Evolutionary conservation across 2,888 invertebrate genomes (phyloP).

Genomic region (Hoplodrina ambigua): DNA sequence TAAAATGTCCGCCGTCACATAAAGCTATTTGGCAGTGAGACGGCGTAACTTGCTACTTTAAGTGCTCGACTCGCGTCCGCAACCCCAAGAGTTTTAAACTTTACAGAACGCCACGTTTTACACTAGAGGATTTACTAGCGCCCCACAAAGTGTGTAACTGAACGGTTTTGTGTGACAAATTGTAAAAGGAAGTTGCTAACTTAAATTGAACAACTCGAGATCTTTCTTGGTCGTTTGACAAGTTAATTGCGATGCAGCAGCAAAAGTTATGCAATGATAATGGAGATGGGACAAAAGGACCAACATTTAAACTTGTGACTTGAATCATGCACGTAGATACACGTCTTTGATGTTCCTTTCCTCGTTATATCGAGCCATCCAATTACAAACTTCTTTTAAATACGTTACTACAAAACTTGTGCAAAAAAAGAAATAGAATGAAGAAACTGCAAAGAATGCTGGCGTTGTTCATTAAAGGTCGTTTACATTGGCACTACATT

Average conservation of each 20-base stretch:
- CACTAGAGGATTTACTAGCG: slow-evolving; percentile 51
- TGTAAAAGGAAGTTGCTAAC: slow-evolving; percentile 56
- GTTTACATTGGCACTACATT: slow-evolving; percentile 44
- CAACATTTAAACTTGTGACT: slow-evolving; percentile 16
- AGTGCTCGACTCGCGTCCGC: slow-evolving; percentile 56
- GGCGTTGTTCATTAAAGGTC: slow-evolving; percentile 42
- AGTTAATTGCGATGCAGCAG: slow-evolving; percentile 46
- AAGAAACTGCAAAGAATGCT: slow-evolving; percentile 30
- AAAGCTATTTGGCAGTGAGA: slow-evolving; percentile 62
- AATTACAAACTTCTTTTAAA: slow-evolving; percentile 24
- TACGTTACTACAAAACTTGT: slow-evolving; percentile 12
- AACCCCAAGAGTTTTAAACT: slow-evolving; percentile 66
- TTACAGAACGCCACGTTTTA: slow-evolving; percentile 55
- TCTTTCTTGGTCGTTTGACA: slow-evolving; percentile 49
- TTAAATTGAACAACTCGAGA: slow-evolving; percentile 55
- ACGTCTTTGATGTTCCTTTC: slow-evolving; percentile 20
- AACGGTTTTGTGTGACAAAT: slow-evolving; percentile 55
- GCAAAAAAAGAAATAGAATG: neutral
- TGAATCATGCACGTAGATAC: slow-evolving; percentile 17
- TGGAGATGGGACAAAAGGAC: slow-evolving; percentile 1
- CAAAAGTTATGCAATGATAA: slow-evolving; percentile 35
- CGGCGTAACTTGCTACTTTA: slow-evolving; percentile 65
- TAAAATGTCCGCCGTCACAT: slow-evolving; percentile 45
- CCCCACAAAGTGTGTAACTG: slow-evolving; percentile 54
- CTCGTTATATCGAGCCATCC: slow-evolving; percentile 1